phyloP scores from a whole-genome alignment of 2,797 vertebrate genomes.

The Megalops cyprinoides region DNA sequence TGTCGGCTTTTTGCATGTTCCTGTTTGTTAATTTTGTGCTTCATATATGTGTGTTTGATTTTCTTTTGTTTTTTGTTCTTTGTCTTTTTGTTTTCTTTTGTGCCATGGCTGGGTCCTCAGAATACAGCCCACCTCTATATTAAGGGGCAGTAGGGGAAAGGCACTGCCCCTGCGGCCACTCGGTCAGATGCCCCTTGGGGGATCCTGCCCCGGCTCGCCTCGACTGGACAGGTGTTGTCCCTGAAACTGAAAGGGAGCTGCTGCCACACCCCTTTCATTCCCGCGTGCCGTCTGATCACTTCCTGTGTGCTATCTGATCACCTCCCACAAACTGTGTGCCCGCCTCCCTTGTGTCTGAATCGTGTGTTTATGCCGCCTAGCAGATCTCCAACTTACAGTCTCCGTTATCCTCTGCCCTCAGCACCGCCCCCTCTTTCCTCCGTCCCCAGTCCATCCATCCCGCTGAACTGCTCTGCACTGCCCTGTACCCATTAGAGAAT shows the following conservation, averaged over 20 bases:
- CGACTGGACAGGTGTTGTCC: slow-evolving; percentile 84
- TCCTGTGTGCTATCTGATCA: neutral
- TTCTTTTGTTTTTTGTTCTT: slow-evolving; percentile 29
- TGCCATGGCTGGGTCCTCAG: slow-evolving; percentile 47
- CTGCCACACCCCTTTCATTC: slow-evolving; percentile 39
- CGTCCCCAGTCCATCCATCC: neutral
- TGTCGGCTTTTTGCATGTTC: neutral
- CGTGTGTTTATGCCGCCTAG: neutral
- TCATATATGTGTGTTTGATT: neutral
- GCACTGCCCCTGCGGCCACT: slow-evolving; percentile 76
- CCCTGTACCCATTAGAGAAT: neutral
- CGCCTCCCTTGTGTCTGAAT: neutral
- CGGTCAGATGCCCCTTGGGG: slow-evolving; percentile 72
- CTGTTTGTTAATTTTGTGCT: slow-evolving; percentile 6
- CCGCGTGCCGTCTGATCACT: neutral
- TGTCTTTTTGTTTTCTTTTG: slow-evolving; percentile 33
- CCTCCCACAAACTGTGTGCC: neutral
- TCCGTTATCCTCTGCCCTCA: neutral
- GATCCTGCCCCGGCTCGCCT: slow-evolving; percentile 80
- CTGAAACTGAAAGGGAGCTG: slow-evolving; percentile 60
- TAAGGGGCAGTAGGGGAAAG: slow-evolving; percentile 73
- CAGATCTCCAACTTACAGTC: neutral
- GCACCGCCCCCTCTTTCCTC: neutral
- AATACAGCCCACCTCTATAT: slow-evolving; percentile 78
- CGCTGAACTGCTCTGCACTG: neutral